These are phyloP conservation scores for Calonectris borealis DNA, from an alignment of 2,113 vertebrate species.

Conservation along the genomic window DNA sequence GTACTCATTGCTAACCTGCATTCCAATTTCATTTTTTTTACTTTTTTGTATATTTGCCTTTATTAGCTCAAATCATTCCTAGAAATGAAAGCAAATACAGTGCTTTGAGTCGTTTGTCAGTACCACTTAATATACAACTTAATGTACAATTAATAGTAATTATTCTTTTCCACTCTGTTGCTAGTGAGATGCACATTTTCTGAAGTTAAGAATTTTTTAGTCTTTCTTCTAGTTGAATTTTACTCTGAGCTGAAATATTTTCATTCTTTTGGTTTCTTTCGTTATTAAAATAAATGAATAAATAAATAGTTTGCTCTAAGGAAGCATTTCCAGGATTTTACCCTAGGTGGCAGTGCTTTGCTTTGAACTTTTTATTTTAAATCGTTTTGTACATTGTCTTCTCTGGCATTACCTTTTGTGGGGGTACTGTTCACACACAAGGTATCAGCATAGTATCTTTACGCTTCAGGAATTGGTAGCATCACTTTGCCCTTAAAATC, in stretches of 20 bases:
- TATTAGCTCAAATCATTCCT: not conserved
- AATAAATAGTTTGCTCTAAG: not conserved
- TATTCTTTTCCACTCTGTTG: not conserved
- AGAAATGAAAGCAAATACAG: not conserved
- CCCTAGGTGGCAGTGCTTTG: slow-evolving; percentile 32
- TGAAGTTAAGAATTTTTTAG: not conserved
- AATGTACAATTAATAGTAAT: not conserved
- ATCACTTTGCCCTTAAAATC: not conserved
- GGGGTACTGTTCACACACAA: not conserved
- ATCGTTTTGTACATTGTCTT: not conserved
- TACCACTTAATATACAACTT: not conserved
- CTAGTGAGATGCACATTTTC: not conserved
- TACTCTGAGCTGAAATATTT: not conserved
- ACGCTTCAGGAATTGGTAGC: not conserved
- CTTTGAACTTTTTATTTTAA: not conserved
- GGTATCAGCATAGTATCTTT: not conserved
- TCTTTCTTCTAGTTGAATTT: not conserved
- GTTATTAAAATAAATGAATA: not conserved
- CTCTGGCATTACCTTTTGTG: not conserved
- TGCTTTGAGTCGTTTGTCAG: not conserved
- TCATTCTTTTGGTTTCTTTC: not conserved
- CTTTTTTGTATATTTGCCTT: not conserved
- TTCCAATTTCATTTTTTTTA: not conserved
- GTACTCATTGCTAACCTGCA: not conserved
- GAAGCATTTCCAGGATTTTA: not conserved